A percentile compares a stretch with the other conserved stretches of the same genome.
Conservation (phyloP, 2,113 vertebrate genomes). For the Ictidomys tridecemlineatus region DNA sequence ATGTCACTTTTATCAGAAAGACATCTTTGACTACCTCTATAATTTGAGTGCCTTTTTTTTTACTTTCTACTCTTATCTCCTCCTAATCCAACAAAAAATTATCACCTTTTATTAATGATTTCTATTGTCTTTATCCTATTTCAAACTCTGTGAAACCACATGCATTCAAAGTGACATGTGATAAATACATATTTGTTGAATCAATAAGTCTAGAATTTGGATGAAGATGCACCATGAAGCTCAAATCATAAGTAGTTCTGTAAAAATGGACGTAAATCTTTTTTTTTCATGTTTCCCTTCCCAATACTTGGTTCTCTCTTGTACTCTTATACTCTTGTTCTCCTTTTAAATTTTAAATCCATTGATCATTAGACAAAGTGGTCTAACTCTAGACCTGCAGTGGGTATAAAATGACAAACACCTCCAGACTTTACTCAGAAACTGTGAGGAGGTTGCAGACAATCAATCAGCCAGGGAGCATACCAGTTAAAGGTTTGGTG, state of each 20-base stretch:
- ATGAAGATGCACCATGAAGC: not conserved
- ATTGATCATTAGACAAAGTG: not conserved
- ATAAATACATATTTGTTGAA: not conserved
- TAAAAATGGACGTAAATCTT: not conserved
- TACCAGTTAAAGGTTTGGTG: not conserved
- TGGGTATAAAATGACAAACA: not conserved
- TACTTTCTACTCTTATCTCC: not conserved
- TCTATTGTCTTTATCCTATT: not conserved
- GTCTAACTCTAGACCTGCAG: not conserved
- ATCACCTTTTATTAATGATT: not conserved
- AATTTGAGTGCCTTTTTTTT: not conserved
- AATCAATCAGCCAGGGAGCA: not conserved
- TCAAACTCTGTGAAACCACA: not conserved
- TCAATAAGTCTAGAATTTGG: not conserved
- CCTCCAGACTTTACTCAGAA: not conserved
- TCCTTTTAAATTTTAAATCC: not conserved
- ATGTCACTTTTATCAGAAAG: not conserved
- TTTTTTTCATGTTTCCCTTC: not conserved
- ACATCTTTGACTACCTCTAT: not conserved
- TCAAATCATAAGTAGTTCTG: not conserved
- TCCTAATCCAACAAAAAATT: not conserved
- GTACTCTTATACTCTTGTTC: no score
- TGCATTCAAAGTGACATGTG: not conserved
- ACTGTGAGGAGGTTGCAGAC: not conserved
- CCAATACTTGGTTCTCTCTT: not conserved